Evolutionary conservation across 2,797 vertebrate genomes (phyloP), one percentile per base, ranked within the genome.

Genomic region (Tarsius wallacei): DNA sequence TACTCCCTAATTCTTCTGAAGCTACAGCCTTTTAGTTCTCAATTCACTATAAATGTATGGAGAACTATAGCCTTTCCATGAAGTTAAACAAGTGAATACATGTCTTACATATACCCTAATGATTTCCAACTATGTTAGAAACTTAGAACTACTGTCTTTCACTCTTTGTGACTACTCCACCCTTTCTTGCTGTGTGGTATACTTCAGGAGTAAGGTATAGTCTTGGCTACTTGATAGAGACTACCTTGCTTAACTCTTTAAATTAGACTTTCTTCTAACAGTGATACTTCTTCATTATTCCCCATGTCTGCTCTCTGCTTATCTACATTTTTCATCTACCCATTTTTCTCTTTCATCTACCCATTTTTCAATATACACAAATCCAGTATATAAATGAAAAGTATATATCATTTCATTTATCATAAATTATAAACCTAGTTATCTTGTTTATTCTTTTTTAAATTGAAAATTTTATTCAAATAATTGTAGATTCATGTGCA

Each of bases 221-320:
- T 93, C 66, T 87, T 96, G 21, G 31, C 68, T 81, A 64, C 22
- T 42, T 89, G 59, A 5, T 93, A 21, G 78, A 77, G 53, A 89
- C 74, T 61, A 88, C 10, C 49, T 78, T 76, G 77, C 88, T 85
- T 89, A 33, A 78, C 55, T 78, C 84, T 82, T 89, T 49, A 68
- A 12, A 16, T 59, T 70, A 95, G 26, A 61, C 63, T 96, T 82
- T 84, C 19, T 84, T 91, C 51, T 93, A 91, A 55, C 4, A 73
- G 31, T 83, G 61, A 51, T 82, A 55, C 15, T 59, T 94, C 53
- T 53, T 93, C 55, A 63, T 63, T 70, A 70, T 93, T 15, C 1
- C 31, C 19, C 49, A 91, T 49, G 71, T 71, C 55, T 86, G 64
- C 21, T 77, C 3, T 77, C 51, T 64, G 7, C 10, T 89, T 91